Conservation (phyloP, 2,797 vertebrate genomes). For the Phoeniculus purpureus region DNA sequence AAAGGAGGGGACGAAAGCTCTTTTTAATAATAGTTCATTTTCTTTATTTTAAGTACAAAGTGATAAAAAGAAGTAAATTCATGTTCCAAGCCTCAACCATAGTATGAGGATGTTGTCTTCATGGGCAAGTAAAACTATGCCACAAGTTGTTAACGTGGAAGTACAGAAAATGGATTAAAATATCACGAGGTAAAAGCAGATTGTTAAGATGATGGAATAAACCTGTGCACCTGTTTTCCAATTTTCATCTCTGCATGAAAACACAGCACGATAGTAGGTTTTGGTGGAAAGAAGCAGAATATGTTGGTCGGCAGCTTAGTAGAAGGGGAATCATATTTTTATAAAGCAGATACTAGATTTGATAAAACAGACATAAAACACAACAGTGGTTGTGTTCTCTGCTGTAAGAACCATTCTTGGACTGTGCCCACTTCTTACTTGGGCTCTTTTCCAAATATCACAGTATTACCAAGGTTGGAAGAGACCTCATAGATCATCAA, state of each 20-base stretch:
- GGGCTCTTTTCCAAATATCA: neutral
- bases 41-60: constrained; percentile 62
- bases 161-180: constrained; percentile 67
- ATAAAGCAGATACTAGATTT: neutral
- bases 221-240: constrained; percentile 73
- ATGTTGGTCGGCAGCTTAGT: constrained; percentile 15
- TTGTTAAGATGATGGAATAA: constrained; percentile 65
- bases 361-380: constrained; percentile 47
- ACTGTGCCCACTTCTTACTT: neutral
- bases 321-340: constrained; percentile 2
- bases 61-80: constrained; percentile 76
- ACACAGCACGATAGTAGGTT: constrained; percentile 59
- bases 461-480: no score
- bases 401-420: neutral
- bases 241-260: constrained; percentile 75
- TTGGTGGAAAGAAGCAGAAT: constrained; percentile 36
- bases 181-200: constrained; percentile 49
- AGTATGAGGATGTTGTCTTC: constrained; percentile 57
- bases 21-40: constrained; percentile 69
- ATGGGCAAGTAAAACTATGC: constrained; percentile 45
- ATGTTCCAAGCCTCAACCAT: constrained; percentile 59
- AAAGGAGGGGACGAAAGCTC: neutral
- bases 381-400: neutral
- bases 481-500: no score
- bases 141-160: constrained; percentile 64